These are phyloP conservation scores for Uropetala carovei DNA, from an alignment of 2,888 invertebrate species.

Conservation along the genomic window DNA sequence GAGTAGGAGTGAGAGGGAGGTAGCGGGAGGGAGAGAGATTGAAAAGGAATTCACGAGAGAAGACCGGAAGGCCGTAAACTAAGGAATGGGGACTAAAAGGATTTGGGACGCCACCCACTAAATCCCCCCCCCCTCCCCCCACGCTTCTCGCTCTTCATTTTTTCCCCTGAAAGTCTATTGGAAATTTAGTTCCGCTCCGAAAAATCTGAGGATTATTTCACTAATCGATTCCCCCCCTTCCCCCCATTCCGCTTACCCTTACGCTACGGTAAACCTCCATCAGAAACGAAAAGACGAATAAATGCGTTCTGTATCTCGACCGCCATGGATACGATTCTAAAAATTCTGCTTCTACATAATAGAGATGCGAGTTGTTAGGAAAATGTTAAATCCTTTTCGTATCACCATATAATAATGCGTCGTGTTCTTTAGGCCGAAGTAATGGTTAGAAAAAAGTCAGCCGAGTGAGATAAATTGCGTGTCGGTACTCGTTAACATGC, in stretches of 20 bases:
- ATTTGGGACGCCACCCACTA: neutral
- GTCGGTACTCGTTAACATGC: too few species aligned
- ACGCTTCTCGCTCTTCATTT: neutral
- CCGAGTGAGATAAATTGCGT: too few species aligned
- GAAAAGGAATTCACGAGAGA: neutral
- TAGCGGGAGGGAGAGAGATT: neutral
- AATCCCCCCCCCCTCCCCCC: neutral
- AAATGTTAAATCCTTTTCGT: too few species aligned
- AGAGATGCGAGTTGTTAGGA: too few species aligned
- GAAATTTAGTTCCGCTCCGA: neutral
- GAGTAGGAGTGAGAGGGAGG: neutral
- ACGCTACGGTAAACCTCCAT: neutral
- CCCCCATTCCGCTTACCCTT: neutral
- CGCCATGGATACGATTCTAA: too few species aligned
- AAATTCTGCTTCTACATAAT: too few species aligned
- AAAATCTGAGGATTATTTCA: neutral
- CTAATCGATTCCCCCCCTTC: neutral
- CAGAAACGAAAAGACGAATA: neutral
- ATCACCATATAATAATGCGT: too few species aligned
- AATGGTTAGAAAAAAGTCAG: too few species aligned
- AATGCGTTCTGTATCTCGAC: neutral
- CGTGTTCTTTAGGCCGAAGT: too few species aligned
- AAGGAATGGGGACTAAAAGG: slow-evolving; percentile 26
- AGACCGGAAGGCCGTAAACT: neutral
- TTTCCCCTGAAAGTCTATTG: neutral